Conservation (phyloP, 2,888 invertebrate species). For the Ceriagrion tenellum region DNA sequence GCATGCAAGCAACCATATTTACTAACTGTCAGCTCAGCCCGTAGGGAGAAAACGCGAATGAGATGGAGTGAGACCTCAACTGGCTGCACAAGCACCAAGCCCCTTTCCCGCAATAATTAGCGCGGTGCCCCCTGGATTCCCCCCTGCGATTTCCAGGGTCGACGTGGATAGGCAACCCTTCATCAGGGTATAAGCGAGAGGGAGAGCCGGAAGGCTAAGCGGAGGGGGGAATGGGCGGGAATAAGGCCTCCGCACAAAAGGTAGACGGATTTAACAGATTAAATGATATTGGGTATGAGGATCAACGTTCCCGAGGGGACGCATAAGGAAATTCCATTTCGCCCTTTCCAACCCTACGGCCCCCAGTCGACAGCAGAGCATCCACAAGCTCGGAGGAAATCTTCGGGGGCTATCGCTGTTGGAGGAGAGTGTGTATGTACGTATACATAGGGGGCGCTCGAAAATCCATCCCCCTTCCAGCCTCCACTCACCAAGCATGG, state of each 20-base stretch:
- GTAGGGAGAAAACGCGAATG: neutral
- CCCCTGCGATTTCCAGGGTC: neutral
- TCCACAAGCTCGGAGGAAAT: neutral
- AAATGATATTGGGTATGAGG: conserved; percentile 35
- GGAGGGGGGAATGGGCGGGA: neutral
- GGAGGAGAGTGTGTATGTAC: too few relatives aligned
- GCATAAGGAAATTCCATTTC: conserved; percentile 29
- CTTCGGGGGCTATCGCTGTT: neutral
- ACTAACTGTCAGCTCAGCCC: neutral
- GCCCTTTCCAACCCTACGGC: neutral
- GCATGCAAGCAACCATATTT: neutral
- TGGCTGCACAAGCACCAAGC: neutral
- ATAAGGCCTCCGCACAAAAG: neutral
- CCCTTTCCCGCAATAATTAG: neutral
- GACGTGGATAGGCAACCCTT: neutral
- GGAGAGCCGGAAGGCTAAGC: neutral
- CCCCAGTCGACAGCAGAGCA: neutral
- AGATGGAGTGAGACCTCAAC: too few relatives aligned
- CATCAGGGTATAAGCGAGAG: neutral
- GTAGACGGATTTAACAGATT: neutral
- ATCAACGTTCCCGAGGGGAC: neutral
- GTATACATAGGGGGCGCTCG: neutral
- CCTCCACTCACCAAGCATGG: neutral
- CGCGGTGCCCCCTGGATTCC: neutral
- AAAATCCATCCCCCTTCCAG: neutral